Base-by-base conservation (phyloP, 2,888 invertebrate species). In the Pristionchus arcanus region DNA sequence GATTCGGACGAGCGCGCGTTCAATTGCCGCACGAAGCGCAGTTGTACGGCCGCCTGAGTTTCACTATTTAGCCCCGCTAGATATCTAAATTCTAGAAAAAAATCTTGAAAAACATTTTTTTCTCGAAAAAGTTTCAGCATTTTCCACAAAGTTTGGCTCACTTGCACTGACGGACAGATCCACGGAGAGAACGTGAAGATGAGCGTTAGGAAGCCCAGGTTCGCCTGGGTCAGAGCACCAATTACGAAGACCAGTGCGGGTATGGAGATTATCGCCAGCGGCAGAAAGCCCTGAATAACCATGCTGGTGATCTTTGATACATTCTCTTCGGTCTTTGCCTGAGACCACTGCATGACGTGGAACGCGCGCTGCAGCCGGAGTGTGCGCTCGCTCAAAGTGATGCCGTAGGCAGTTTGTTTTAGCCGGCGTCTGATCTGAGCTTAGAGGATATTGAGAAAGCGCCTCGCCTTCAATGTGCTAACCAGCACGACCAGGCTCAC, bases 121-220 rank as follows among this genome's bases (percentile, higher is more conserved):
- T n/a, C n/a, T n/a, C n/a, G n/a, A n/a, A n/a, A n/a, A n/a, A n/a
- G n/a, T n/a, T n/a, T n/a, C n/a, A n/a, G n/a, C n/a, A n/a, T n/a
- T n/a, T n/a, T n/a, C n/a, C n/a, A n/a, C n/a, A n/a, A n/a, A n/a
- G n/a, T n/a, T n/a, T 7, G 25, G 7, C 15, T 83, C 19, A 83
- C 53, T 13, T 53, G 55, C 0, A 53, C 83, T 2, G 28, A n/a
- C 0, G 55, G 83, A 53, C 83, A 83, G n/a, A 31, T 53, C 83
- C 83, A 83, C 42, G 55, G n/a, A 28, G 55, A 83, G n/a, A 83
- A 19, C 0, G 83, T 83, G 55, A 83, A 83, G 4, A 83, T 53
- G 2, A 83, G 83, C 16, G 83, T 83, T 2, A 31, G 55, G 19
- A 55, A 53, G 16, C 28, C 83, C 37, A 83, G 16, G 21, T 83